Conservation (phyloP, 2,797 vertebrate species). For the Tragelaphus eurycerus region DNA sequence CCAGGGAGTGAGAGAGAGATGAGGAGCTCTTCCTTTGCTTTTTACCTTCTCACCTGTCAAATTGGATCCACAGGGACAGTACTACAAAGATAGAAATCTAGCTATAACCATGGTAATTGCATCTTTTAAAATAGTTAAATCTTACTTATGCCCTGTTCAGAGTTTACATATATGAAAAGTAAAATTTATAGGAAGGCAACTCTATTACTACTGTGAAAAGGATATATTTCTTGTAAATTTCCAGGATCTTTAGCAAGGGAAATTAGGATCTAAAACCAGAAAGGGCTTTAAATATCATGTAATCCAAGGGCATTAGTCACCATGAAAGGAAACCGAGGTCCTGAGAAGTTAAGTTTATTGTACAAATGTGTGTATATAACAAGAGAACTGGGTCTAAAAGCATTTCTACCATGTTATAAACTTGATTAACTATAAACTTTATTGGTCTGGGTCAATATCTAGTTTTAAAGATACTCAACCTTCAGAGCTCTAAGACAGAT, state of each 20-base stretch:
- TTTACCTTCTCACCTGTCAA: not conserved
- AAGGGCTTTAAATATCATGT: not conserved
- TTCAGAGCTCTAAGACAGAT: not conserved
- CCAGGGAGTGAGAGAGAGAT: not conserved
- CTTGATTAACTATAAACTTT: not conserved
- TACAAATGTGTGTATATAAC: not conserved
- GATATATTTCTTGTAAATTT: constrained; percentile 41
- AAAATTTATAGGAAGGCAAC: constrained; percentile 49
- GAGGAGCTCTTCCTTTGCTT: not conserved
- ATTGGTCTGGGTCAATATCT: not conserved
- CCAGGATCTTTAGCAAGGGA: constrained; percentile 29
- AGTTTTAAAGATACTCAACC: not conserved
- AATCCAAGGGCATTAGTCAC: not conserved
- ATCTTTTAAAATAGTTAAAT: constrained; percentile 64
- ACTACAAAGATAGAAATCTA: constrained; percentile 48
- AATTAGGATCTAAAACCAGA: constrained; percentile 42
- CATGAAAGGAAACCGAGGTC: not conserved
- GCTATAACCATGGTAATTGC: constrained; percentile 43
- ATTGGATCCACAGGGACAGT: constrained; percentile 21
- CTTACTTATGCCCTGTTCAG: constrained; percentile 29
- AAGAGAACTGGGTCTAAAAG: not conserved
- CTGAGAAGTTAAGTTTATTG: not conserved
- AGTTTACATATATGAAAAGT: constrained; percentile 49
- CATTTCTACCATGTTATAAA: not conserved
- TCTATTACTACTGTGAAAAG: constrained; percentile 7